A percentile compares a stretch with the other conserved stretches of the same genome.
phyloP scores from a whole-genome alignment of 2,888 invertebrate species.

The Torymus auratus region DNA sequence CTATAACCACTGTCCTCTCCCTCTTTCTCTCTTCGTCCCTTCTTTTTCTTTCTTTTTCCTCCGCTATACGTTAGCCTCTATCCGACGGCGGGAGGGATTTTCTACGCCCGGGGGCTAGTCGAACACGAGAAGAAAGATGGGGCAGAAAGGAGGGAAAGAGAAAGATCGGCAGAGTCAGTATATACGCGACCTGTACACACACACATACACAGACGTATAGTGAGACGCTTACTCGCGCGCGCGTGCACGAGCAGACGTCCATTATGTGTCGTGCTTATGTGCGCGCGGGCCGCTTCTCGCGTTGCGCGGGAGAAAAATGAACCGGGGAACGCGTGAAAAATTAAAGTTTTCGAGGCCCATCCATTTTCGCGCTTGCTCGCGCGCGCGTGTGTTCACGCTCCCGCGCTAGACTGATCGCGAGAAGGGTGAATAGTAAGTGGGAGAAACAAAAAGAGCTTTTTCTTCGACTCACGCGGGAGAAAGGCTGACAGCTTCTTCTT shows the following conservation, averaged over 20 bases:
- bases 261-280: conserved; percentile 53
- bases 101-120: background rate
- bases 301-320: conserved; percentile 47
- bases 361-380: conserved; percentile 27
- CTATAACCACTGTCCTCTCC: conserved; percentile 15
- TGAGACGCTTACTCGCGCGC: background rate
- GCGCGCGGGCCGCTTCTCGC: conserved; percentile 3
- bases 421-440: conserved; percentile 10
- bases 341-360: conserved; percentile 58
- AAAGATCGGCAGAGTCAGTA: conserved; percentile 34
- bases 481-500: conserved; percentile 19
- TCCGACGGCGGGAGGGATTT: conserved; percentile 18
- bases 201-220: background rate
- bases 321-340: conserved; percentile 55
- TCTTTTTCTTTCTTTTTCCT: background rate
- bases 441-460: conserved; percentile 34
- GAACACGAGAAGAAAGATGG: background rate
- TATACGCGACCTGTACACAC: conserved; percentile 1
- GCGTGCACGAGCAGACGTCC: conserved; percentile 25
- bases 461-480: conserved; percentile 17
- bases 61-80: conserved; percentile 13
- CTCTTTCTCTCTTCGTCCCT: background rate
- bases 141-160: conserved; percentile 10
- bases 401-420: conserved; percentile 33
- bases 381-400: background rate